These are phyloP conservation scores for Latrodectus hesperus DNA, from an alignment of 2,888 invertebrate genomes.

Conservation along the genomic window DNA sequence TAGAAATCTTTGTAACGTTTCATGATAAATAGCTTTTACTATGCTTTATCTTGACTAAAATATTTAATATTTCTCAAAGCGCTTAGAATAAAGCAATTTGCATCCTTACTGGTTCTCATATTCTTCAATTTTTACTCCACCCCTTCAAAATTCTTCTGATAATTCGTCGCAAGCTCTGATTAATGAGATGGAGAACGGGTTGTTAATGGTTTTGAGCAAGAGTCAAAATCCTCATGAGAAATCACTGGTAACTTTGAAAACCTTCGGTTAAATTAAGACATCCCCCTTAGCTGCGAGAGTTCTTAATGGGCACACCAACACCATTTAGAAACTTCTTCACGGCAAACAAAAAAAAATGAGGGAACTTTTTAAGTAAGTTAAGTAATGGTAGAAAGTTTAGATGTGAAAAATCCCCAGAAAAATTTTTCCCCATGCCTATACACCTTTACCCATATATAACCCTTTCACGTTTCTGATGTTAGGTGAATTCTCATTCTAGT, in stretches of 20 bases:
- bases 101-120: background rate
- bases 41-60: too few relatives aligned
- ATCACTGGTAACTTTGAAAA: conserved; percentile 59
- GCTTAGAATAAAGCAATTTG: too few relatives aligned
- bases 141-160: conserved; percentile 38
- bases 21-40: too few relatives aligned
- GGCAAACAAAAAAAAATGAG: background rate
- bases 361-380: background rate
- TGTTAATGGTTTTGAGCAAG: conserved; percentile 61
- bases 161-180: conserved; percentile 54
- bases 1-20: too few relatives aligned
- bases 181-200: conserved; percentile 58
- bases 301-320: conserved; percentile 49
- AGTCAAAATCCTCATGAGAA: conserved; percentile 63
- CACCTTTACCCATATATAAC: too few relatives aligned
- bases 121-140: conserved; percentile 34
- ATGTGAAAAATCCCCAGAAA: background rate
- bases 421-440: too few relatives aligned
- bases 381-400: background rate
- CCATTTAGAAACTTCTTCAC: conserved; percentile 36
- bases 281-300: conserved; percentile 40
- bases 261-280: conserved; percentile 58
- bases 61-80: too few relatives aligned
- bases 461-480: too few relatives aligned
- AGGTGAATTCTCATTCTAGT: too few relatives aligned